Conservation (phyloP, 2,797 vertebrate genomes). For the Brachymystax lenok region DNA sequence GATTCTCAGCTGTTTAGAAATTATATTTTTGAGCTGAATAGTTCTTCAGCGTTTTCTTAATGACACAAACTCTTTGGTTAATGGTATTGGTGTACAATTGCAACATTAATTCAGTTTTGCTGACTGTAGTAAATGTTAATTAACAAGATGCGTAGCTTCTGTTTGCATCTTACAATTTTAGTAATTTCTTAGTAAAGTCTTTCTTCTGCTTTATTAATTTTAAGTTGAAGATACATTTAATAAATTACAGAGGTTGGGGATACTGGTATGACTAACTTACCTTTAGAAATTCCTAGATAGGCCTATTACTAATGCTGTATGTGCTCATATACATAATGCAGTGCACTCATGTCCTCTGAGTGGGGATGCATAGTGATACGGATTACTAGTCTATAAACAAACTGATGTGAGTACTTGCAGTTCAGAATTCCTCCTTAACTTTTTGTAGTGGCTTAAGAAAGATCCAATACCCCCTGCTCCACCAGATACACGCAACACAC, state of each 20-base stretch:
- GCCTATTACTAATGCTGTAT: slow-evolving; percentile 9
- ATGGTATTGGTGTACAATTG: not conserved
- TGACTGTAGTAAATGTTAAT: not conserved
- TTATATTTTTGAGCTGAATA: not conserved
- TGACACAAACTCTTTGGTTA: not conserved
- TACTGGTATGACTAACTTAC: slow-evolving; percentile 21
- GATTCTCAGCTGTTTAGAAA: slow-evolving; percentile 1
- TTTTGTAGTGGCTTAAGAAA: slow-evolving; percentile 29
- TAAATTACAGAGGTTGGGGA: slow-evolving; percentile 3
- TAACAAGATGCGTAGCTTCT: not conserved
- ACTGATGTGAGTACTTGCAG: slow-evolving; percentile 29
- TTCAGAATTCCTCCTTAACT: slow-evolving; percentile 42
- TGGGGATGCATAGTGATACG: slow-evolving; percentile 41
- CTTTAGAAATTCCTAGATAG: slow-evolving; percentile 37
- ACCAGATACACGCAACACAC: too few relatives aligned
- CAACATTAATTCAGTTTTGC: not conserved
- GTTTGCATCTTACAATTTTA: not conserved
- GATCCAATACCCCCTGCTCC: not conserved
- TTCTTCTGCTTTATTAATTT: not conserved
- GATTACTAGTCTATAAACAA: slow-evolving; percentile 37
- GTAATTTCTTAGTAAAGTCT: not conserved
- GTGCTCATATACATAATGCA: slow-evolving; percentile 14
- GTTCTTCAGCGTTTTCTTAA: not conserved
- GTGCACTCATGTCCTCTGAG: slow-evolving; percentile 28
- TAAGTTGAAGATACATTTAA: not conserved